phyloP scores from a whole-genome alignment of 92 coral and sea anemone genomes.

The Porites lobata region DNA sequence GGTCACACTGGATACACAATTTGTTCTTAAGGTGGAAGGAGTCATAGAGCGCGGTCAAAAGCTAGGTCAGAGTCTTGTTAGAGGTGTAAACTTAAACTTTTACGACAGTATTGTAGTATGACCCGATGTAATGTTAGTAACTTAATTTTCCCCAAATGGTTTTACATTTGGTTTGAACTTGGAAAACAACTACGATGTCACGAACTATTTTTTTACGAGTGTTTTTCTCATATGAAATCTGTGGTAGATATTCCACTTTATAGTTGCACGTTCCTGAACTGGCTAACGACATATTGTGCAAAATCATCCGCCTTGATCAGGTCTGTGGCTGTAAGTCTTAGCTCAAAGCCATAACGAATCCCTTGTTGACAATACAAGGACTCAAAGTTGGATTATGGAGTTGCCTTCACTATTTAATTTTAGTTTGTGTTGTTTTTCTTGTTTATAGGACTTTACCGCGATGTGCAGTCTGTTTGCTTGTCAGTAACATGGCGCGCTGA shows the following conservation, averaged over 20 bases:
- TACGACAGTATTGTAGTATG: not conserved
- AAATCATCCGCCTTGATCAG: too few relatives aligned
- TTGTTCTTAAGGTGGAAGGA: constrained; percentile 97
- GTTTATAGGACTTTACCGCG: constrained; percentile 74
- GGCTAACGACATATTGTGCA: too few relatives aligned
- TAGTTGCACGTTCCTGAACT: too few relatives aligned
- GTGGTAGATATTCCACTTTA: too few relatives aligned
- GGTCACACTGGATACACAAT: constrained; percentile 89
- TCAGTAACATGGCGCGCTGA: constrained; percentile 88
- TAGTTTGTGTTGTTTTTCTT: not conserved
- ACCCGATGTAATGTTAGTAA: not conserved
- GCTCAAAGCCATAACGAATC: not conserved
- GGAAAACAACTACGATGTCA: too few relatives aligned
- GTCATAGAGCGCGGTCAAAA: constrained; percentile 86
- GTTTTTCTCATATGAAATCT: too few relatives aligned
- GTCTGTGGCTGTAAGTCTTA: too few relatives aligned
- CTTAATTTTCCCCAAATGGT: too few relatives aligned
- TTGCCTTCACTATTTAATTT: not conserved
- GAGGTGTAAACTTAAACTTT: not conserved
- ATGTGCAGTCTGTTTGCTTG: constrained; percentile 82
- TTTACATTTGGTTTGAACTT: too few relatives aligned
- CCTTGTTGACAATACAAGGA: not conserved
- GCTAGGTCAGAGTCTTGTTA: constrained; percentile 53
- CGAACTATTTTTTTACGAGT: too few relatives aligned
- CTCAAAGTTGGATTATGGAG: not conserved